These are phyloP conservation scores for Leucoraja ocellata DNA, from an alignment of 2,797 vertebrate genomes.

Conservation along the genomic window DNA sequence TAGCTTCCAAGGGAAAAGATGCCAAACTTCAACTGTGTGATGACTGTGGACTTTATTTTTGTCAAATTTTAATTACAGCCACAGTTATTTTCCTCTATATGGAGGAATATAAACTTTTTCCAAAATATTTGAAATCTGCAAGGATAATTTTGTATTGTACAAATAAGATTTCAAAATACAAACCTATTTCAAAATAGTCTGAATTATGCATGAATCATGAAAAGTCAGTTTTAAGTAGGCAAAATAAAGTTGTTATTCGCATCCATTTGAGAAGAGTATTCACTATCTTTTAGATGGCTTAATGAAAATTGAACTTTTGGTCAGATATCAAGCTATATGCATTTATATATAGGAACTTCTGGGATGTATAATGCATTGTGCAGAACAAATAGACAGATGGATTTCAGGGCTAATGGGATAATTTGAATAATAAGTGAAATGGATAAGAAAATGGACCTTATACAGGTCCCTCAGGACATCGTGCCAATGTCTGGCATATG, in stretches of 20 bases:
- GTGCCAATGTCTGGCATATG: neutral
- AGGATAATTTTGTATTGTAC: neutral
- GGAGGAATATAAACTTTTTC: neutral
- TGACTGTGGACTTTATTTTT: neutral
- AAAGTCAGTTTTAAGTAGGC: neutral
- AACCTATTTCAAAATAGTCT: neutral
- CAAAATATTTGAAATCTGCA: neutral
- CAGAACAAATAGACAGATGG: neutral
- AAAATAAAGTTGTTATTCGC: neutral
- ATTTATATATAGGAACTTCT: neutral
- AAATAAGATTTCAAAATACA: neutral
- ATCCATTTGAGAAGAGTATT: neutral
- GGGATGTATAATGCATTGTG: conserved; percentile 1
- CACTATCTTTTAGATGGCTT: neutral
- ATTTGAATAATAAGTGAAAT: neutral
- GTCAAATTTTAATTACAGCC: neutral
- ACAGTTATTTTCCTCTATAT: too few species aligned
- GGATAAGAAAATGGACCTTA: conserved; percentile 5
- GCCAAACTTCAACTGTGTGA: neutral
- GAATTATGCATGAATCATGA: neutral
- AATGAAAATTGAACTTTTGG: neutral
- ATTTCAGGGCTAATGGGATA: conserved; percentile 1
- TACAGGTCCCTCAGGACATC: neutral
- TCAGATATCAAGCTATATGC: conserved; percentile 1
- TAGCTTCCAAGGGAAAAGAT: neutral